Evolutionary conservation across 2,113 vertebrate genomes (phyloP).

Genomic region (Pavo muticus): DNA sequence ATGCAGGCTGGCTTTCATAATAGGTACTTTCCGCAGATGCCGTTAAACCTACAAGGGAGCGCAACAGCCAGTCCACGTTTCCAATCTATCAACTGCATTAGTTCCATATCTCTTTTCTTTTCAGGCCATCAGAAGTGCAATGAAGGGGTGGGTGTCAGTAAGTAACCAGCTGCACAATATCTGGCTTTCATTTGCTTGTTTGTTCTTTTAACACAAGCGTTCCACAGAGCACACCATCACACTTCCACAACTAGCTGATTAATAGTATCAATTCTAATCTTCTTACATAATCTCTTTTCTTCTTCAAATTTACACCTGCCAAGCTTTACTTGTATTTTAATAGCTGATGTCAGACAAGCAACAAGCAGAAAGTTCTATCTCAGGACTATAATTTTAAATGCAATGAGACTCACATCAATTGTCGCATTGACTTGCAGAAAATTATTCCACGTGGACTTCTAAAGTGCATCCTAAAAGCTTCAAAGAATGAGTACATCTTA

Average conservation of each 20-base stretch:
- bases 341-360: conserved; percentile 84
- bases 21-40: background rate
- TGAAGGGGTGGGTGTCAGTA: background rate
- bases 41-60: background rate
- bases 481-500: conserved; percentile 62
- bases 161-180: background rate
- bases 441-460: conserved; percentile 83
- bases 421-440: conserved; percentile 76
- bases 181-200: background rate
- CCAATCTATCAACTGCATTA: background rate
- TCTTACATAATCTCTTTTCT: conserved; percentile 82
- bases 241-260: conserved; percentile 53
- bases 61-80: background rate
- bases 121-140: background rate
- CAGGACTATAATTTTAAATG: conserved; percentile 88
- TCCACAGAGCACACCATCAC: background rate
- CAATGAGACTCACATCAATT: conserved; percentile 84
- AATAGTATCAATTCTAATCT: conserved; percentile 72
- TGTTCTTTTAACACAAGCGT: background rate
- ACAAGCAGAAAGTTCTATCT: conserved; percentile 76
- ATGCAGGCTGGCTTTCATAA: background rate
- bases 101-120: background rate
- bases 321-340: conserved; percentile 84
- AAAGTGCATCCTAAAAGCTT: conserved; percentile 85
- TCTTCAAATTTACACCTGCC: conserved; percentile 86